Evolutionary conservation across 2,888 invertebrate species (phyloP).

Genomic region (Drosophila putrida): DNA sequence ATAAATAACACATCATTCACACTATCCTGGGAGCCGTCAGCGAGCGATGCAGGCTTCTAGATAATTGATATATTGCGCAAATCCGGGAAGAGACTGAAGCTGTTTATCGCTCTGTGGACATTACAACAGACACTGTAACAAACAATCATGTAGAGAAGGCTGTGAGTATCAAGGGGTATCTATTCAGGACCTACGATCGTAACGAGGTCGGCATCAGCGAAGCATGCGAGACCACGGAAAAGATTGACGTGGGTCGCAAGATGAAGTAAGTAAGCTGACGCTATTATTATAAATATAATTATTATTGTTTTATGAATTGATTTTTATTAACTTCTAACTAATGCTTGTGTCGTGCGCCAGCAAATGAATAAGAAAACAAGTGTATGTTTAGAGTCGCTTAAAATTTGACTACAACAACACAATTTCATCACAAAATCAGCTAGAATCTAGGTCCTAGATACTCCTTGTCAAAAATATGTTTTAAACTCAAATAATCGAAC

Average conservation of each 20-base stretch:
- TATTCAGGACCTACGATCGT: constrained; percentile 93
- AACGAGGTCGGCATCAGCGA: constrained; percentile 93
- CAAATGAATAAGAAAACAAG: constrained; percentile 63
- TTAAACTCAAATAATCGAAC: no score
- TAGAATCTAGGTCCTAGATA: no score
- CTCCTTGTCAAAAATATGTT: no score
- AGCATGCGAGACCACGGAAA: constrained; percentile 92
- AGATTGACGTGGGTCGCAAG: constrained; percentile 91
- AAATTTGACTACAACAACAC: not conserved
- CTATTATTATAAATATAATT: not conserved
- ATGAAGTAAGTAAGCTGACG: constrained; percentile 91
- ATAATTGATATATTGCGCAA: constrained; percentile 94
- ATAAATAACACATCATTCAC: constrained; percentile 93
- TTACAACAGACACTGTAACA: constrained; percentile 88
- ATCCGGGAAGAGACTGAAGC: constrained; percentile 91
- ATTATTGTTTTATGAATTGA: constrained; percentile 53
- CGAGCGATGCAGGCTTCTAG: constrained; percentile 94
- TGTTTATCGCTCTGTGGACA: constrained; percentile 91
- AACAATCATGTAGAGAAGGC: constrained; percentile 90
- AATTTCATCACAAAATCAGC: no score
- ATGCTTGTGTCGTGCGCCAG: constrained; percentile 61
- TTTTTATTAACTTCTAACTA: constrained; percentile 57
- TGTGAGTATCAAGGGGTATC: constrained; percentile 90
- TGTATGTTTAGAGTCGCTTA: constrained; percentile 68
- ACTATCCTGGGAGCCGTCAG: constrained; percentile 93